Evolutionary conservation across 2,113 vertebrate genomes (phyloP).

Genomic region (Egretta garzetta): DNA sequence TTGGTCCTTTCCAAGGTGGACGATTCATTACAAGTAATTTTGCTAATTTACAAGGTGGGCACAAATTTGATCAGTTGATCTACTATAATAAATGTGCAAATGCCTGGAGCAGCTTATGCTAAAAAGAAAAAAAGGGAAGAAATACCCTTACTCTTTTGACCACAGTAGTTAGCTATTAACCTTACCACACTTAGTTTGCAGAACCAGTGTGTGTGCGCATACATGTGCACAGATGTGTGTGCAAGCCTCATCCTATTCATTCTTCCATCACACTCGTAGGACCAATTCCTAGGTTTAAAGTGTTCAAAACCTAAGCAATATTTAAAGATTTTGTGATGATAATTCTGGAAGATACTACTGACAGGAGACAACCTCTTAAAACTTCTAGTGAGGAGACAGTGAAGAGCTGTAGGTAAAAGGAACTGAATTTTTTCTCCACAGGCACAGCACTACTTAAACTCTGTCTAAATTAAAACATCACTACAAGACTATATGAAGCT

Average conservation of each 20-base stretch:
- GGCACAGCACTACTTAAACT: neutral
- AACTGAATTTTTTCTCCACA: neutral
- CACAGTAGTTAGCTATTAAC: neutral
- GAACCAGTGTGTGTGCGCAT: neutral
- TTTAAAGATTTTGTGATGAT: neutral
- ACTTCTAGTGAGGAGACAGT: neutral
- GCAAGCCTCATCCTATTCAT: neutral
- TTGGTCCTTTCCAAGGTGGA: neutral
- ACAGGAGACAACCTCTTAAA: neutral
- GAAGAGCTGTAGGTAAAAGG: neutral
- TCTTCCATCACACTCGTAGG: neutral
- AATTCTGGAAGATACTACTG: neutral
- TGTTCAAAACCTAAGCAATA: neutral
- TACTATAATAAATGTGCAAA: neutral
- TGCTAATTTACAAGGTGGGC: neutral
- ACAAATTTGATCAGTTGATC: neutral
- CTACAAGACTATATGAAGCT: neutral
- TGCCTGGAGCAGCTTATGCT: neutral
- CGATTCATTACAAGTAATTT: neutral
- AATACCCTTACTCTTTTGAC: neutral
- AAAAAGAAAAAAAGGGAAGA: neutral
- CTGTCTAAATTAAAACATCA: neutral
- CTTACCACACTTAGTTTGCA: neutral
- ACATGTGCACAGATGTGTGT: fast-evolving
- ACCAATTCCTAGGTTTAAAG: neutral